phyloP scores from a whole-genome alignment of 2,797 vertebrate genomes.

The Kryptopterus vitreolus region DNA sequence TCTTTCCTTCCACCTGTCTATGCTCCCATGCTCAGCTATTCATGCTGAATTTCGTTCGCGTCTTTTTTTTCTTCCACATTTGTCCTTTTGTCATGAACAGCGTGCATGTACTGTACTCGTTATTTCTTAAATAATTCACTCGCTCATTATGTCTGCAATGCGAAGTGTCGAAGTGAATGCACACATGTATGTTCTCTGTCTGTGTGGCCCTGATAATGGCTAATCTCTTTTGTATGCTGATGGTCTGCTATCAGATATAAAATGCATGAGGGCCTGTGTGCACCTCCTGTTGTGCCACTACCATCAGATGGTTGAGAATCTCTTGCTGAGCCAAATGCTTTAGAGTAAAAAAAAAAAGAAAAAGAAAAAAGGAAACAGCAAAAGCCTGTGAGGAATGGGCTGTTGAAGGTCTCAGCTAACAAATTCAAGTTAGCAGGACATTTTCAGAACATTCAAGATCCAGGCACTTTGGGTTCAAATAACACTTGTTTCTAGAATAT shows the following conservation, averaged over 20 bases:
- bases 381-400: conserved; percentile 27
- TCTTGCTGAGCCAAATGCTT: conserved; percentile 46
- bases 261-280: conserved; percentile 52
- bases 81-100: conserved; percentile 21
- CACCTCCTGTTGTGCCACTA: conserved; percentile 65
- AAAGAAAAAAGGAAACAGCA: conserved; percentile 34
- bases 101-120: conserved; percentile 15
- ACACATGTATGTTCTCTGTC: neutral
- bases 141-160: conserved; percentile 16
- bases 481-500: neutral
- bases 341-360: conserved; percentile 35
- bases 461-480: neutral
- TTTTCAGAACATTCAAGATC: neutral
- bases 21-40: neutral
- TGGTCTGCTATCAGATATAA: conserved; percentile 38
- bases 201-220: neutral
- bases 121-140: neutral
- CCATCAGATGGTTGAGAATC: conserved; percentile 69
- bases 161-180: neutral
- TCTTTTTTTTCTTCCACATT: conserved; percentile 10
- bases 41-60: neutral
- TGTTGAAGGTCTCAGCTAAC: conserved; percentile 9
- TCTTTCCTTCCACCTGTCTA: conserved; percentile 25
- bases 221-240: conserved; percentile 30
- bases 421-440: conserved; percentile 11